Conservation (phyloP, 2,797 vertebrate genomes). For the Eleutherodactylus coqui region DNA sequence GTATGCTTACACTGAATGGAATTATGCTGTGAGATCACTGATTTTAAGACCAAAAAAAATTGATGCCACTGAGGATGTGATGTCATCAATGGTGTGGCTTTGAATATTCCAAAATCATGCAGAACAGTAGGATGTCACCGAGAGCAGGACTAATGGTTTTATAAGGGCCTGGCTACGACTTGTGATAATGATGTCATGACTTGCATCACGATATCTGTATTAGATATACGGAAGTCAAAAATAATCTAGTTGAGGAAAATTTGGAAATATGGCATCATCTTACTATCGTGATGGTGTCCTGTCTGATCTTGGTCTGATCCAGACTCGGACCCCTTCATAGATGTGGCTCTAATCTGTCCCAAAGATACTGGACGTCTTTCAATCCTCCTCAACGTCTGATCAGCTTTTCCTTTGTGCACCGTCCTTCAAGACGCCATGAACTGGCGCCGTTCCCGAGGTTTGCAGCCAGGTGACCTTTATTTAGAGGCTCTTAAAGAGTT, state of each 20-base stretch:
- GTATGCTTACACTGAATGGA: too few species aligned
- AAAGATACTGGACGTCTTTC: conserved; percentile 43
- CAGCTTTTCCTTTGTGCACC: conserved; percentile 31
- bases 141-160: neutral
- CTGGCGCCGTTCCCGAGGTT: conserved; percentile 9
- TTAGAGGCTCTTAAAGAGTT: neutral
- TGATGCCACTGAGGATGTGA: too few species aligned
- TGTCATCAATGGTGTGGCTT: neutral
- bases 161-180: neutral
- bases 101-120: neutral
- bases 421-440: conserved; percentile 32
- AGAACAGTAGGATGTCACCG: neutral
- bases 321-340: neutral
- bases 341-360: conserved; percentile 20
- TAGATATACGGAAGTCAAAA: neutral
- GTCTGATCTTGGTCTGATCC: neutral
- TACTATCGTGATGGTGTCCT: neutral
- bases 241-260: neutral
- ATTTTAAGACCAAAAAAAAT: too few species aligned
- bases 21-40: too few species aligned
- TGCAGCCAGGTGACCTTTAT: neutral
- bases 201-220: neutral
- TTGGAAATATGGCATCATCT: neutral
- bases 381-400: conserved; percentile 53
- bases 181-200: neutral